Conservation (phyloP, 2,888 invertebrate species). For the Sarcophaga carnaria region DNA sequence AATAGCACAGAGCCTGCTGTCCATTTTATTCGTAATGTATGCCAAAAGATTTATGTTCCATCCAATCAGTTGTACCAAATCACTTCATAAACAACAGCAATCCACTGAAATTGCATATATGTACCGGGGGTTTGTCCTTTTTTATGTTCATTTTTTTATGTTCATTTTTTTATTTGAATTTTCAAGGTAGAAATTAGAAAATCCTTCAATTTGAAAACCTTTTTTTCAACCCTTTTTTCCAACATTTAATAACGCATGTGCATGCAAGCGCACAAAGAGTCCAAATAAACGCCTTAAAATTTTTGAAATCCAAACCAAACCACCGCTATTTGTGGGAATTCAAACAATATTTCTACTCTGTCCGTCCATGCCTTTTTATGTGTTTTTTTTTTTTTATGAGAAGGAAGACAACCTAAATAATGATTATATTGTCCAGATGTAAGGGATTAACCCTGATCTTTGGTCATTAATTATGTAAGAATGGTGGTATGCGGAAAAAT, state of each 20-base stretch:
- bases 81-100: too few relatives aligned
- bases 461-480: constrained; percentile 63
- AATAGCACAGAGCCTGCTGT: too few relatives aligned
- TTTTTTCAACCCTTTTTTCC: constrained; percentile 43
- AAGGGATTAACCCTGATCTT: constrained; percentile 61
- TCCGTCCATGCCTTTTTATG: neutral
- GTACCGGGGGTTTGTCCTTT: neutral
- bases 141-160: too few relatives aligned
- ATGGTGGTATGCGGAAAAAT: too few relatives aligned
- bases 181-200: constrained; percentile 1
- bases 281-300: constrained; percentile 62
- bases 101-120: constrained; percentile 49
- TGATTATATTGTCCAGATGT: constrained; percentile 57
- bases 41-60: constrained; percentile 53
- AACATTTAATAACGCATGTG: too few relatives aligned
- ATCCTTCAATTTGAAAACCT: constrained; percentile 55
- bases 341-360: constrained; percentile 5
- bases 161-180: constrained; percentile 24
- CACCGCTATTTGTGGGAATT: constrained; percentile 67
- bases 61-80: constrained; percentile 58
- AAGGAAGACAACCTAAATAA: neutral
- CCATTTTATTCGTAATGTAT: too few relatives aligned
- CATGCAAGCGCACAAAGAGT: constrained; percentile 29
- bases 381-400: neutral
- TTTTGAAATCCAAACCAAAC: neutral